phyloP scores from a whole-genome alignment of 2,888 invertebrate species.

The Allolobophora icterica region DNA sequence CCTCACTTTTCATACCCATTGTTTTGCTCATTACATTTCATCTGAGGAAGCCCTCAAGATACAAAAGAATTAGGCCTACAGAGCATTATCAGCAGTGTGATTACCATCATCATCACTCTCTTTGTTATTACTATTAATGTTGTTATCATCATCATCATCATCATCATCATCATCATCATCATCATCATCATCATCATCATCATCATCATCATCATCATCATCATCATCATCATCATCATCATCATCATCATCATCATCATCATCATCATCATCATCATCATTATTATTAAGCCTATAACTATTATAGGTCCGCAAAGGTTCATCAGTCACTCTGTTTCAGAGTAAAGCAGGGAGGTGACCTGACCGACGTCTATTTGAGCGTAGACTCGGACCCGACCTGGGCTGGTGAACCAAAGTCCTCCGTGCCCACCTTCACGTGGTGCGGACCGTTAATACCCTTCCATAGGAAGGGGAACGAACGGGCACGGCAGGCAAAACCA shows the following conservation, averaged over 20 bases:
- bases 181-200: constrained; percentile 26
- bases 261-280: constrained; percentile 29
- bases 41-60: background rate
- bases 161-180: constrained; percentile 20
- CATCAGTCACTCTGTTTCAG: no score
- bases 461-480: no score
- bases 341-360: no score
- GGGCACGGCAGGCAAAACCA: no score
- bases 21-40: background rate
- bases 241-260: constrained; percentile 29
- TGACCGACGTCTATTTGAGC: no score
- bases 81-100: constrained; percentile 12
- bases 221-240: constrained; percentile 33
- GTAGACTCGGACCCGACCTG: no score
- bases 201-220: constrained; percentile 28
- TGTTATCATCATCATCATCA: background rate
- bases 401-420: no score
- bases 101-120: constrained; percentile 22
- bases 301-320: no score
- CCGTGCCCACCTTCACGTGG: no score
- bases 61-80: background rate
- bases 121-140: background rate
- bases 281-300: no score
- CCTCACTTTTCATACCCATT: no score
- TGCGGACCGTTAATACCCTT: no score